Evolutionary conservation across 2,888 invertebrate genomes (phyloP), one percentile per base, ranked within the genome.

Genomic region (Brachypterus glaber): DNA sequence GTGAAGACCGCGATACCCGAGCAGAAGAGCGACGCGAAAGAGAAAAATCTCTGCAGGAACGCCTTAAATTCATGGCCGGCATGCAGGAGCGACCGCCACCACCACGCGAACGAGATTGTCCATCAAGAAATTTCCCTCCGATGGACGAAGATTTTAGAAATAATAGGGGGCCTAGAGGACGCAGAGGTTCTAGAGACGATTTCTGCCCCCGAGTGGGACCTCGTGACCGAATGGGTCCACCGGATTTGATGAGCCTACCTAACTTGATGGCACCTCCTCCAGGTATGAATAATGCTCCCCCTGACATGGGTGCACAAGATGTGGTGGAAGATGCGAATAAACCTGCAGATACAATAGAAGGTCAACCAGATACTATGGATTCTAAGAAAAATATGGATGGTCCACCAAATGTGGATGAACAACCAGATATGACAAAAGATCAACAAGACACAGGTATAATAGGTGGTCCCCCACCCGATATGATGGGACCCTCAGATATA

Each of bases 31-130:
- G 52, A 15, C 46, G 49, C 15, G 58, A 59, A 14, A 44, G 57
- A 15, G 60, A 59, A 39, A 59, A 59, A 40, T 50, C 53, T 8
- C 43, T 60, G 9, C 59, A 58, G 33, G 62, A 60, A 35, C 43
- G 60, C 4, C 47, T 62, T 12, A 51, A 57, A 40, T 59, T 59
- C 34, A 60, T 61, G 58, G 61, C 61, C 2, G 54, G 54, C 5
- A 53, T 53, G 48, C 45, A 7, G 34, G 37, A 15, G 33, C 29
- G 17, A 17, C 37, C 40, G 9, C 12, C 29, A 8, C 18, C 17
- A 11, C n/a, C n/a, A n/a, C n/a, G n/a, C n/a, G n/a, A n/a, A n/a
- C n/a, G 24, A 21, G n/a, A n/a, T n/a, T n/a, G n/a, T n/a, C n/a
- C n/a, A n/a, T n/a, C n/a, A n/a, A n/a, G n/a, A n/a, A n/a, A 29